phyloP scores from a whole-genome alignment of 2,113 vertebrate species.

The Condylura cristata region DNA sequence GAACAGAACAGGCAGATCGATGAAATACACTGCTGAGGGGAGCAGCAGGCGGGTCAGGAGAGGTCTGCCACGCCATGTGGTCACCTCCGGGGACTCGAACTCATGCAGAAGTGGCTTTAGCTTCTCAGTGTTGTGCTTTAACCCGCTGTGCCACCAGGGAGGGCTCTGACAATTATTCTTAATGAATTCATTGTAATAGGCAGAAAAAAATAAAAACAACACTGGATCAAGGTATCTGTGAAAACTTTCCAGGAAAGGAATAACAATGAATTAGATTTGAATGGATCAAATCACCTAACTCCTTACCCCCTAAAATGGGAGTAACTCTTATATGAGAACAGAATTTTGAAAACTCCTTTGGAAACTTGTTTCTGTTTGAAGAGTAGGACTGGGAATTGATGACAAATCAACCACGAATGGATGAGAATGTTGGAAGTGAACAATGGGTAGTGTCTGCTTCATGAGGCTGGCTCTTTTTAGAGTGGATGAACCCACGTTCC shows the following conservation, averaged over 20 bases:
- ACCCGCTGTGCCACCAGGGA: too few relatives aligned
- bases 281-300: neutral
- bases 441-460: neutral
- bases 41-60: too few relatives aligned
- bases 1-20: too few relatives aligned
- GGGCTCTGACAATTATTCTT: neutral
- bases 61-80: too few relatives aligned
- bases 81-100: too few relatives aligned
- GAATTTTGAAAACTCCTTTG: neutral
- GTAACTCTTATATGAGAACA: neutral
- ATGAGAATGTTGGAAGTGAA: neutral
- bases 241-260: neutral
- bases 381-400: neutral
- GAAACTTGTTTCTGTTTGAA: neutral
- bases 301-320: neutral
- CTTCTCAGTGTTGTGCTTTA: too few relatives aligned
- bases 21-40: too few relatives aligned
- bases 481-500: neutral
- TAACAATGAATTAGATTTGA: neutral
- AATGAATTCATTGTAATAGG: neutral
- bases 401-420: neutral
- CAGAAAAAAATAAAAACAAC: neutral
- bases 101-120: too few relatives aligned
- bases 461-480: neutral
- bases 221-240: neutral